These are phyloP conservation scores for Epistrophe eligans DNA, from an alignment of 2,888 invertebrate genomes.

Conservation along the genomic window DNA sequence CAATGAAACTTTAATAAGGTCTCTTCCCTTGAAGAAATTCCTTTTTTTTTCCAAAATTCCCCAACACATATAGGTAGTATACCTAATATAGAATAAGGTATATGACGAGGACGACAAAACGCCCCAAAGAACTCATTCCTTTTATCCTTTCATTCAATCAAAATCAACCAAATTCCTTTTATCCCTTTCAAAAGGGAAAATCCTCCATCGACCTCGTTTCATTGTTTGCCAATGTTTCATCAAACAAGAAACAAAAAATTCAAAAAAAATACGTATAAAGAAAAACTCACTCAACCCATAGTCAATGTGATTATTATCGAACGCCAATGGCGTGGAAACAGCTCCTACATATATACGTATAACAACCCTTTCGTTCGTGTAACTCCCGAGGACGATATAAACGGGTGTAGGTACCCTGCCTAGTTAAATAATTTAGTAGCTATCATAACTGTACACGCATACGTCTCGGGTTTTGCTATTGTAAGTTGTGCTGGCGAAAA, in stretches of 20 bases:
- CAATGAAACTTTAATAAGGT: slow-evolving; percentile 59
- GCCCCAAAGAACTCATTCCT: slow-evolving; percentile 57
- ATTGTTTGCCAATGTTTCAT: slow-evolving; percentile 50
- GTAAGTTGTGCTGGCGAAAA: slow-evolving; percentile 3
- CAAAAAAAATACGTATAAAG: background rate
- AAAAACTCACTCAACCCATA: slow-evolving; percentile 50
- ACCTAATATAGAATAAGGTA: background rate
- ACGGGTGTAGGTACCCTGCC: slow-evolving; percentile 19
- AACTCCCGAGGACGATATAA: background rate
- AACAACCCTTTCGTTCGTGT: slow-evolving; percentile 53
- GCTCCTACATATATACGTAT: slow-evolving; percentile 33
- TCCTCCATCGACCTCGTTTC: slow-evolving; percentile 69
- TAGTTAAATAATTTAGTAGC: slow-evolving; percentile 72
- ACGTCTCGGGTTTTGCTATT: slow-evolving; percentile 30
- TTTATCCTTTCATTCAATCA: slow-evolving; percentile 71
- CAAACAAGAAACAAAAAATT: slow-evolving; percentile 39
- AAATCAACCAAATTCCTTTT: slow-evolving; percentile 63
- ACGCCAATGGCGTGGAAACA: slow-evolving; percentile 72
- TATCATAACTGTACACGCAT: slow-evolving; percentile 73
- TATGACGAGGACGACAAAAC: slow-evolving; percentile 6
- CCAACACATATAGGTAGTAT: background rate
- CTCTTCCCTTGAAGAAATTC: slow-evolving; percentile 46
- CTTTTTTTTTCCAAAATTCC: background rate
- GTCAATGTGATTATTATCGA: slow-evolving; percentile 69
- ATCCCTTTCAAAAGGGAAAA: slow-evolving; percentile 46